A percentile compares a stretch with the other conserved stretches of the same genome.
Conservation (phyloP, 2,113 vertebrate species). For the Acanthisitta chloris region DNA sequence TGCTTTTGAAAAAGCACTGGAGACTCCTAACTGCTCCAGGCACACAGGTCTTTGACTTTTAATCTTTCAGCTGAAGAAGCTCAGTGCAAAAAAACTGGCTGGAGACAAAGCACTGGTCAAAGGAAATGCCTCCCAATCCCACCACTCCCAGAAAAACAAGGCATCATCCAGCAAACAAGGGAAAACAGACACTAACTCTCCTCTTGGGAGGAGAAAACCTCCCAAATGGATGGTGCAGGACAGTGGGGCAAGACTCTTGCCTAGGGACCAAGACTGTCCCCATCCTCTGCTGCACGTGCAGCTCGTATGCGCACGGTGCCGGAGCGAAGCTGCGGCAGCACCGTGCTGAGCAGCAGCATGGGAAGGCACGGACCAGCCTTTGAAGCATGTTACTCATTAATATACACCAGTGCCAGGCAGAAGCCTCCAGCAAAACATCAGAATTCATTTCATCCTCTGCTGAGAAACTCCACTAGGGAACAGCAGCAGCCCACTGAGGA, state of each 20-base stretch:
- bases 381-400: not conserved
- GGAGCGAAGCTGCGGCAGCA: not conserved
- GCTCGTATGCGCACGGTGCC: rapidly evolving
- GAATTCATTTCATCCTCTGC: not conserved
- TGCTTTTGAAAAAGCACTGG: not conserved
- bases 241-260: not conserved
- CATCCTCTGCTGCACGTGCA: not conserved
- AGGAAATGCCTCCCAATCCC: not conserved
- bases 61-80: not conserved
- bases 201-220: not conserved
- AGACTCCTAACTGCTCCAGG: not conserved
- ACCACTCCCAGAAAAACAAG: not conserved
- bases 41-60: not conserved
- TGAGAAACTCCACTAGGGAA: not conserved
- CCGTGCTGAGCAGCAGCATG: rapidly evolving
- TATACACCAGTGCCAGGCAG: not conserved
- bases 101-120: not conserved
- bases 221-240: not conserved
- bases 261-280: not conserved
- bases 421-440: conserved; percentile 20
- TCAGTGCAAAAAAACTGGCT: not conserved
- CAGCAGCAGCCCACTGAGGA: not conserved
- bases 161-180: not conserved
- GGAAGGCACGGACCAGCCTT: not conserved
- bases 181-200: not conserved